phyloP scores from a whole-genome alignment of 1,140 invertebrate genomes.

The Sminthurides bifidus region DNA sequence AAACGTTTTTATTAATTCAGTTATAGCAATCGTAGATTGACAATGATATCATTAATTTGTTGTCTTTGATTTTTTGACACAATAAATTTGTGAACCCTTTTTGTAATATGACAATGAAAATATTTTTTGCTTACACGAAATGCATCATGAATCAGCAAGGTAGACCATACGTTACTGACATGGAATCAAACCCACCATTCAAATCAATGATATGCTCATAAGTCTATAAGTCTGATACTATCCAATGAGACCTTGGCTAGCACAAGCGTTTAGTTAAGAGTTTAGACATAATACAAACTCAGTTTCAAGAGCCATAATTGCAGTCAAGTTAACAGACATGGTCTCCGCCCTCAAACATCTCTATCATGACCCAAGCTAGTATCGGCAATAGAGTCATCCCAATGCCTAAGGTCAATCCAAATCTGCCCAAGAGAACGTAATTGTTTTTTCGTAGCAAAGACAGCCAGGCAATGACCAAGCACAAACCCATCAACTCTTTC shows the following conservation, averaged over 20 bases:
- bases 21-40: no score
- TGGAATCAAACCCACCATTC: neutral
- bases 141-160: no score
- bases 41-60: no score
- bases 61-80: no score
- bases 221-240: neutral
- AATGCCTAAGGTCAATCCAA: constrained; percentile 9
- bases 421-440: constrained; percentile 8
- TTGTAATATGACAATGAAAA: no score
- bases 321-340: neutral
- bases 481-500: constrained; percentile 26
- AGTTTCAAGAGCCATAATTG: neutral
- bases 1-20: no score
- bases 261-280: neutral
- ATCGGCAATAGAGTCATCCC: constrained; percentile 15
- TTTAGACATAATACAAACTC: neutral
- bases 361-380: constrained; percentile 21
- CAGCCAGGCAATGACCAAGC: constrained; percentile 19
- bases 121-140: no score
- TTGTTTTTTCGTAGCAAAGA: constrained; percentile 12
- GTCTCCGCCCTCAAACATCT: constrained; percentile 8
- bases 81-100: no score
- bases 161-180: no score
- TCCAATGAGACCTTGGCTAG: neutral
- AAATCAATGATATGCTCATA: neutral